Percentiles rank a stretch among this genome's conserved stretches.
Conservation (phyloP, 1,140 invertebrate genomes). For the Lordiphosa stackelbergi region DNA sequence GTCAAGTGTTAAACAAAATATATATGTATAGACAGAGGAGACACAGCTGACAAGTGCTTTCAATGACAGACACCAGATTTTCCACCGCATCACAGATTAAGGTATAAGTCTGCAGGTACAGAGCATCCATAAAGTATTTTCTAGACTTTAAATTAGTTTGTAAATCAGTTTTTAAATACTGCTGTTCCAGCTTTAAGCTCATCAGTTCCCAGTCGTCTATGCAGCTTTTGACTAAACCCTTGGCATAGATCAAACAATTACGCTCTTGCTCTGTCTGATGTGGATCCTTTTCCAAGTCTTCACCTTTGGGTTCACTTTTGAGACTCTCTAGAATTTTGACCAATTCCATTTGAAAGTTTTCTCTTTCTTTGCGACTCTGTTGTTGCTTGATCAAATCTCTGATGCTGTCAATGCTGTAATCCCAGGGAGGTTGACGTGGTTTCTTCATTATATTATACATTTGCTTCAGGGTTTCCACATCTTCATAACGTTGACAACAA, state of each 20-base stretch:
- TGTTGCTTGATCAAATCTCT: conserved; percentile 33
- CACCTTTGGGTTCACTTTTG: conserved; percentile 14
- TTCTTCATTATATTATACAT: conserved; percentile 51
- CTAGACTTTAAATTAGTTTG: conserved; percentile 17
- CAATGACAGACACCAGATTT: conserved; percentile 63
- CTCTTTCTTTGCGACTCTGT: conserved; percentile 16
- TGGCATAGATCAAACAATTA: conserved; percentile 50
- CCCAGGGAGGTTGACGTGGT: conserved; percentile 58
- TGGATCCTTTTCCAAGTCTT: conserved; percentile 5
- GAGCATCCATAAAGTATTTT: conserved; percentile 50
- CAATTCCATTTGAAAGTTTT: conserved; percentile 27
- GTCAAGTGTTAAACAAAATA: no score
- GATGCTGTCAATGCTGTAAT: conserved; percentile 36
- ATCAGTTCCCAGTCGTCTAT: conserved; percentile 59
- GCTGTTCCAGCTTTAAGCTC: conserved; percentile 21
- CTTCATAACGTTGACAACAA: conserved; percentile 48
- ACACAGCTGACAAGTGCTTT: conserved; percentile 37
- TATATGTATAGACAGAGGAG: no score
- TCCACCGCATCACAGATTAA: conserved; percentile 57
- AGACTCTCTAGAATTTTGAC: conserved; percentile 19
- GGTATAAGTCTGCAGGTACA: conserved; percentile 64
- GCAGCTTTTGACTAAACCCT: conserved; percentile 38
- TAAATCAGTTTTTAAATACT: conserved; percentile 20
- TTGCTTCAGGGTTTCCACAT: conserved; percentile 53
- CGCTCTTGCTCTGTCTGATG: conserved; percentile 30